phyloP scores from a whole-genome alignment of 2,797 vertebrate species.

The Odontamblyopus rebecca region DNA sequence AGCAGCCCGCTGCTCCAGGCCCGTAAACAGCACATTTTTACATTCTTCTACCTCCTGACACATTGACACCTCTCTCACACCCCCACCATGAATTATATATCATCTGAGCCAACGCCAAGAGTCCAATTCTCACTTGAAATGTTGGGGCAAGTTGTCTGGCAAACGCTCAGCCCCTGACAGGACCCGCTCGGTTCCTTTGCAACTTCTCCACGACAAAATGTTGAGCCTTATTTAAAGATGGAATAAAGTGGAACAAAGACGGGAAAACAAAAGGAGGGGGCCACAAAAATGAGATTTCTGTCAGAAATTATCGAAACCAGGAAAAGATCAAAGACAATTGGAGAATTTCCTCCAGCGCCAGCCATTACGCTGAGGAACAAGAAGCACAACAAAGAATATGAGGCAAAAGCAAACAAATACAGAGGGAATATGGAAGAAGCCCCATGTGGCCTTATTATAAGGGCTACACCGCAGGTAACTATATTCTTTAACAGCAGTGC shows the following conservation, averaged over 20 bases:
- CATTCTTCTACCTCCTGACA: slow-evolving; percentile 80
- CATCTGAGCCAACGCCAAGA: slow-evolving; percentile 75
- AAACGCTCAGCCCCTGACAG: slow-evolving; percentile 69
- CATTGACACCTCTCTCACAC: slow-evolving; percentile 83
- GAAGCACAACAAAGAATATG: slow-evolving; percentile 78
- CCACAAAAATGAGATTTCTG: slow-evolving; percentile 67
- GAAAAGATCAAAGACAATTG: slow-evolving; percentile 70
- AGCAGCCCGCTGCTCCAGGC: slow-evolving; percentile 65
- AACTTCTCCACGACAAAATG: slow-evolving; percentile 68
- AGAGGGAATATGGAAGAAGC: slow-evolving; percentile 79
- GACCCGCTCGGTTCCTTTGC: slow-evolving; percentile 65
- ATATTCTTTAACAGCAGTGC: slow-evolving; percentile 77
- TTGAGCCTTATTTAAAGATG: slow-evolving; percentile 58
- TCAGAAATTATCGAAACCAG: slow-evolving; percentile 75
- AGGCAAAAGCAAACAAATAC: slow-evolving; percentile 80
- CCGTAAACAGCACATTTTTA: slow-evolving; percentile 85
- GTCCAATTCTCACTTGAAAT: slow-evolving; percentile 83
- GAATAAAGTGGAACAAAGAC: slow-evolving; percentile 54
- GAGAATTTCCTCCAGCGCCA: slow-evolving; percentile 73
- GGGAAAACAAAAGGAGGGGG: slow-evolving; percentile 50
- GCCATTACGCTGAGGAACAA: slow-evolving; percentile 73
- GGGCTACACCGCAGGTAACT: slow-evolving; percentile 85
- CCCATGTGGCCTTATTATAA: slow-evolving; percentile 91
- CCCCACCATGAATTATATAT: slow-evolving; percentile 84
- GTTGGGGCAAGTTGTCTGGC: slow-evolving; percentile 80